A percentile compares a stretch with the other conserved stretches of the same genome.
phyloP scores from a whole-genome alignment of 2,888 invertebrate genomes.

The Glyphotaelius pellucidus region DNA sequence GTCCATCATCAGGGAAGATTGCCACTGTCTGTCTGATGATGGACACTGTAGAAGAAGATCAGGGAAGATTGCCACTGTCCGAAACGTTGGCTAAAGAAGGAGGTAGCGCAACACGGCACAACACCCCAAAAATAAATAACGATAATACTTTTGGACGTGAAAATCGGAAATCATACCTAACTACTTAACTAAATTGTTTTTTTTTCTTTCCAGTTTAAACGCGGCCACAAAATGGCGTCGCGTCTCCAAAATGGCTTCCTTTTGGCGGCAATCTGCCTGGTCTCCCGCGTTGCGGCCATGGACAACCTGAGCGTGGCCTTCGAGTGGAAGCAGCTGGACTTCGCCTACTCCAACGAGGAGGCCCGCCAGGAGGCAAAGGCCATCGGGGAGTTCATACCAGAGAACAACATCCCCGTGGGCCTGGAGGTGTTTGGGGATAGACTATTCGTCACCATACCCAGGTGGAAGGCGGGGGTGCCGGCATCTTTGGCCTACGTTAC shows the following conservation, averaged over 20 bases:
- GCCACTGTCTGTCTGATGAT: too few relatives aligned
- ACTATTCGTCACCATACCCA: constrained; percentile 85
- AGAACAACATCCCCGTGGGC: constrained; percentile 86
- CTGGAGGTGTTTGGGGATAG: constrained; percentile 83
- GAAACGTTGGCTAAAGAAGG: too few relatives aligned
- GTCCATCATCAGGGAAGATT: too few relatives aligned
- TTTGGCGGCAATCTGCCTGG: constrained; percentile 17
- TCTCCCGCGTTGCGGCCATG: constrained; percentile 72
- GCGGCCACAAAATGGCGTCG: constrained; percentile 45
- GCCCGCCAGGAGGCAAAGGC: constrained; percentile 79
- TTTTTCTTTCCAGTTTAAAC: constrained; percentile 33
- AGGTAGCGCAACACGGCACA: too few relatives aligned
- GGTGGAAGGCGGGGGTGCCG: constrained; percentile 86
- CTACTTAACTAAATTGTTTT: not conserved
- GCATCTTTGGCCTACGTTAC: constrained; percentile 86
- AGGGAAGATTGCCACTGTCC: too few relatives aligned
- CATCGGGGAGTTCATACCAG: constrained; percentile 80
- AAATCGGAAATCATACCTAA: too few relatives aligned
- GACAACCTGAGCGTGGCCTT: constrained; percentile 83
- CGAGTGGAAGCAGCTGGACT: constrained; percentile 87
- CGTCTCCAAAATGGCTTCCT: constrained; percentile 36
- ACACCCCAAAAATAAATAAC: too few relatives aligned
- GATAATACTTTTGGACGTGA: too few relatives aligned
- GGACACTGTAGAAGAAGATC: too few relatives aligned
- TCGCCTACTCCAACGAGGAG: constrained; percentile 79